These are phyloP conservation scores for Perccottus glenii DNA, from an alignment of 2,113 vertebrate species.

Conservation along the genomic window DNA sequence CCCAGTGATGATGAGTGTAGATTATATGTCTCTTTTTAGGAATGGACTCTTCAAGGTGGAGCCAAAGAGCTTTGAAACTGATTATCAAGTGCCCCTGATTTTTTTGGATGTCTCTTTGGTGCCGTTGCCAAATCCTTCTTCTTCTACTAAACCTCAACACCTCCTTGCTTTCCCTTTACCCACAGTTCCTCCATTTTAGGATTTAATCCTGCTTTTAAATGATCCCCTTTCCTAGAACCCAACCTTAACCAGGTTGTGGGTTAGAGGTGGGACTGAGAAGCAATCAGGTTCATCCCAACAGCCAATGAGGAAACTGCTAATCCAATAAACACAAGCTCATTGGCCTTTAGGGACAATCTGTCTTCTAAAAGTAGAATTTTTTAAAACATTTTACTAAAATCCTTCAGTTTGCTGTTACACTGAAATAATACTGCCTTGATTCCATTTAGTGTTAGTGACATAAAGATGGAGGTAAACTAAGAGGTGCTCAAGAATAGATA, in stretches of 20 bases:
- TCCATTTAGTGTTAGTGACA: too few species aligned
- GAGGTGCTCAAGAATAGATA: too few species aligned
- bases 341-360: conserved; percentile 21
- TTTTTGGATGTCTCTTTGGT: conserved; percentile 14
- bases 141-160: conserved; percentile 11
- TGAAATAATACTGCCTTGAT: too few species aligned
- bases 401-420: too few species aligned
- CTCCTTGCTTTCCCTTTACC: neutral
- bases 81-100: conserved; percentile 9
- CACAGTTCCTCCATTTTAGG: conserved; percentile 19
- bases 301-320: conserved; percentile 34
- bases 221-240: conserved; percentile 32
- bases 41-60: conserved; percentile 6
- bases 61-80: conserved; percentile 24
- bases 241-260: conserved; percentile 21
- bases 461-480: too few species aligned
- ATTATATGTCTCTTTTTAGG: conserved; percentile 30
- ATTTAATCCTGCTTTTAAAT: conserved; percentile 27
- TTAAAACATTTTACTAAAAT: too few species aligned
- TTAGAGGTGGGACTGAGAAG: conserved; percentile 27
- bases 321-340: conserved; percentile 45
- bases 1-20: neutral
- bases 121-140: conserved; percentile 56
- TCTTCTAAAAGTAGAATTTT: conserved; percentile 24
- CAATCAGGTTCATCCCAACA: conserved; percentile 12